Percentiles rank a stretch among this genome's conserved stretches.
phyloP scores from a whole-genome alignment of 2,888 invertebrate genomes.

The Rugalucina vietnamica region DNA sequence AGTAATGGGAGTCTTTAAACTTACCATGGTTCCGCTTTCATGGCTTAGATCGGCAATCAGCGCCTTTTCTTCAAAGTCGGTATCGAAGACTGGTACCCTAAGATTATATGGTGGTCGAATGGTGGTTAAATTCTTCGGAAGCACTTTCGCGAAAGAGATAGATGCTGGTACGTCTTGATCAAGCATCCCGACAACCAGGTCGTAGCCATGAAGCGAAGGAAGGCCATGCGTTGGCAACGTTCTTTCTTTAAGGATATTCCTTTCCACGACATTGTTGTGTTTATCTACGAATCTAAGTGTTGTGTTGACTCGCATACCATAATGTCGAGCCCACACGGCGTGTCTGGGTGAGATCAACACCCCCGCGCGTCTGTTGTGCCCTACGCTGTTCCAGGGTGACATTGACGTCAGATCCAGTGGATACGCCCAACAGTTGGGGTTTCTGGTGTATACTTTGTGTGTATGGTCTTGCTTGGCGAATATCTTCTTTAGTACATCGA shows the following conservation, averaged over 20 bases:
- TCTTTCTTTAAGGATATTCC: slow-evolving; percentile 54
- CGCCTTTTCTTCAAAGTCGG: slow-evolving; percentile 74
- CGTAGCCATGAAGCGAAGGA: slow-evolving; percentile 60
- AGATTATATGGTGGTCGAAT: slow-evolving; percentile 27
- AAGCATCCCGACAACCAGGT: slow-evolving; percentile 71
- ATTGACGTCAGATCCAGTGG: slow-evolving; percentile 70
- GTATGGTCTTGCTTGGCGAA: slow-evolving; percentile 68
- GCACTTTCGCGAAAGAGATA: slow-evolving; percentile 67
- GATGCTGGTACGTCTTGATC: slow-evolving; percentile 69
- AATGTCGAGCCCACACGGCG: slow-evolving; percentile 72
- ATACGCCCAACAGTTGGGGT: slow-evolving; percentile 69
- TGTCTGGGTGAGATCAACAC: slow-evolving; percentile 71
- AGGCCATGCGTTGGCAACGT: slow-evolving; percentile 33
- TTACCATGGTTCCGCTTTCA: slow-evolving; percentile 56
- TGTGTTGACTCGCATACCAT: slow-evolving; percentile 63
- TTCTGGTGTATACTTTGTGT: slow-evolving; percentile 62
- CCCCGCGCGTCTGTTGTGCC: slow-evolving; percentile 64
- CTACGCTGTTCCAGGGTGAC: slow-evolving; percentile 74
- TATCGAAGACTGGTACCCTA: slow-evolving; percentile 65
- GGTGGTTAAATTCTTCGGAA: slow-evolving; percentile 64
- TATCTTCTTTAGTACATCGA: slow-evolving; percentile 61
- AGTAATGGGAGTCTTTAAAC: slow-evolving; percentile 39
- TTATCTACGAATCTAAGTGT: slow-evolving; percentile 69
- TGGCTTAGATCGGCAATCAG: slow-evolving; percentile 64
- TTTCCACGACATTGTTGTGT: slow-evolving; percentile 69